Percentiles rank a stretch among this genome's conserved stretches.
These are phyloP conservation scores for Nephila pilipes DNA, from an alignment of 1,140 invertebrate species.

Conservation along the genomic window DNA sequence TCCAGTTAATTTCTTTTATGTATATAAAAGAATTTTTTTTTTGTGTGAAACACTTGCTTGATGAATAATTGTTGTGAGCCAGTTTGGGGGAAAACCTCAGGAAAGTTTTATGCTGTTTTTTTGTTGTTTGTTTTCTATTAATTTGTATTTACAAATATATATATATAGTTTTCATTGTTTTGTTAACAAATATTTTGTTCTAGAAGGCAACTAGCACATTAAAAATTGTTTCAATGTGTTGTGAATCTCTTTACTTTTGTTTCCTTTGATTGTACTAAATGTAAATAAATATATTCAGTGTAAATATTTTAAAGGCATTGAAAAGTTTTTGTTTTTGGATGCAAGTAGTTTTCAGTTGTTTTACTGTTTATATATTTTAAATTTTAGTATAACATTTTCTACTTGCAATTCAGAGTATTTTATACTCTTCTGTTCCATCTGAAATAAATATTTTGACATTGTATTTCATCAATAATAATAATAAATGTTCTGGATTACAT, in stretches of 20 bases:
- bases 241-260: conserved; percentile 52
- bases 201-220: not conserved
- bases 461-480: too few species aligned
- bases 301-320: not conserved
- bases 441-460: too few species aligned
- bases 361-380: not conserved
- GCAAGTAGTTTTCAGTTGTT: not conserved
- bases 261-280: not conserved
- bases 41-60: not conserved
- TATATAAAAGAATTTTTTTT: too few species aligned
- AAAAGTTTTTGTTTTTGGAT: conserved; percentile 1
- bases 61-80: not conserved
- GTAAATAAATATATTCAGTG: not conserved
- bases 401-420: too few species aligned
- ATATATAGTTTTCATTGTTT: conserved; percentile 43
- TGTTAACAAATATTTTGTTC: conserved; percentile 27
- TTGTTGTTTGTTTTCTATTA: conserved; percentile 9
- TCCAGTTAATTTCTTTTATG: conserved; percentile 11
- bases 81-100: conserved; percentile 26
- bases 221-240: not conserved
- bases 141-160: conserved; percentile 19
- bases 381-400: too few species aligned
- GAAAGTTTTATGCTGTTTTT: conserved; percentile 43
- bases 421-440: too few species aligned
- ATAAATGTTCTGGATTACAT: too few species aligned